Conservation (phyloP, 2,797 vertebrate genomes). For the Enteromius afrohamiltoni region DNA sequence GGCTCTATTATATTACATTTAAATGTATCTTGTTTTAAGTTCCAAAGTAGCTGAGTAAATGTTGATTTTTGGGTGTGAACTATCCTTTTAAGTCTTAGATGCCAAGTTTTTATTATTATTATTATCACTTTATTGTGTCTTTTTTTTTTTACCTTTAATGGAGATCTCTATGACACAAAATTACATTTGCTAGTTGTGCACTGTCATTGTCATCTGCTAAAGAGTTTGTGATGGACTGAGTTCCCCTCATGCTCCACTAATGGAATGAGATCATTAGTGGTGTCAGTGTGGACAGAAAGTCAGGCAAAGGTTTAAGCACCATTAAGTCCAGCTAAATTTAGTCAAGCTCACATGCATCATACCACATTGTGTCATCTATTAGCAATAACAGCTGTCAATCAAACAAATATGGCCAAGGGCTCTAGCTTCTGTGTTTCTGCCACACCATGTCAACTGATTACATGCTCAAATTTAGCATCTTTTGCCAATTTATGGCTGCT, state of each 20-base stretch:
- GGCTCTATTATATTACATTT: background rate
- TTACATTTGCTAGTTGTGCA: constrained; percentile 7
- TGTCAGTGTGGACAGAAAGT: constrained; percentile 2
- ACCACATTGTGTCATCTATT: constrained; percentile 21
- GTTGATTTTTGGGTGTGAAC: background rate
- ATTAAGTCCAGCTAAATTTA: constrained; percentile 50
- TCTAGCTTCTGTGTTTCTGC: constrained; percentile 39
- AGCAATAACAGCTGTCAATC: constrained; percentile 50
- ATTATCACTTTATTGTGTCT: background rate
- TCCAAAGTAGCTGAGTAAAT: background rate
- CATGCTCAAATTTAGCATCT: constrained; percentile 23
- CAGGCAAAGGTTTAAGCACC: constrained; percentile 40
- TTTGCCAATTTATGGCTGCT: constrained; percentile 33
- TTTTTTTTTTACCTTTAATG: background rate
- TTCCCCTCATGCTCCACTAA: constrained; percentile 22
- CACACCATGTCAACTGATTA: background rate
- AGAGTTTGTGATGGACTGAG: constrained; percentile 11
- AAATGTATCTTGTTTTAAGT: background rate
- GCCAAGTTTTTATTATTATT: background rate
- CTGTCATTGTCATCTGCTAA: constrained; percentile 3
- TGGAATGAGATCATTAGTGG: constrained; percentile 38
- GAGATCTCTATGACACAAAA: background rate
- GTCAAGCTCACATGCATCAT: constrained; percentile 35
- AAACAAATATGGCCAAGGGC: constrained; percentile 39
- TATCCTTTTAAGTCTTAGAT: background rate